Evolutionary conservation across 2,113 vertebrate genomes (phyloP), one percentile per base, ranked within the genome.

Genomic region (Pedetes capensis): DNA sequence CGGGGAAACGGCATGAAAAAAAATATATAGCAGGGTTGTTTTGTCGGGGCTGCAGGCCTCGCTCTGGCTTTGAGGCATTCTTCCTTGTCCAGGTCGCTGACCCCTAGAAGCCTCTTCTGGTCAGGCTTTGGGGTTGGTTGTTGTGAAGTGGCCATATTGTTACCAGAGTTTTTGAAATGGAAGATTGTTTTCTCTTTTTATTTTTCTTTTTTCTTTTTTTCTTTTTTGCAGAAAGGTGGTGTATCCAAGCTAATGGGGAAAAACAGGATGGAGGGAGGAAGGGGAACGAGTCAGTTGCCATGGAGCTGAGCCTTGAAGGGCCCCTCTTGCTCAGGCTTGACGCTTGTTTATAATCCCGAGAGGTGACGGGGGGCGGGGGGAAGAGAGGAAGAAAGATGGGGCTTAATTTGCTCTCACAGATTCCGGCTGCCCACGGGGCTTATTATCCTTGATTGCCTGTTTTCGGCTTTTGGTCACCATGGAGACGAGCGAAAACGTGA

Each of bases 391-490:
- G 87, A 95, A 91, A 95, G 75, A 86, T 87, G 69, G 75, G 89
- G 83, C 96, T 94, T 94, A 89, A 75, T 93, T 83, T 81, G 95
- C 89, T 94, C 95, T 91, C 37, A 10, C 69, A 75, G 95, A 93
- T 80, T 86, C 53, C 16, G 27, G 69, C 94, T 94, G 95, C 97
- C 95, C 96, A 96, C 95, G 49, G 95, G 92, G 95, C 97, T 97
- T 91, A 96, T 97, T 97, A 97, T 96, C 93, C 89, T 51, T 93
- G 96, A 97, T 96, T 96, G 96, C 95, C 87, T 96, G 97, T 94
- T 94, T 96, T 93, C 96, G 84, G 74, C 95, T 96, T 94, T 83
- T 95, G 37, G 92, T 96, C 94, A 92, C 97, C 96, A 96, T 94
- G 96, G 96, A 76, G 75, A 97, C 55, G 8, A 93, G 71, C 16